Percentiles rank a stretch among this genome's conserved stretches.
Conservation (phyloP, 1,140 invertebrate genomes). For the Cheumatopsyche charites region DNA sequence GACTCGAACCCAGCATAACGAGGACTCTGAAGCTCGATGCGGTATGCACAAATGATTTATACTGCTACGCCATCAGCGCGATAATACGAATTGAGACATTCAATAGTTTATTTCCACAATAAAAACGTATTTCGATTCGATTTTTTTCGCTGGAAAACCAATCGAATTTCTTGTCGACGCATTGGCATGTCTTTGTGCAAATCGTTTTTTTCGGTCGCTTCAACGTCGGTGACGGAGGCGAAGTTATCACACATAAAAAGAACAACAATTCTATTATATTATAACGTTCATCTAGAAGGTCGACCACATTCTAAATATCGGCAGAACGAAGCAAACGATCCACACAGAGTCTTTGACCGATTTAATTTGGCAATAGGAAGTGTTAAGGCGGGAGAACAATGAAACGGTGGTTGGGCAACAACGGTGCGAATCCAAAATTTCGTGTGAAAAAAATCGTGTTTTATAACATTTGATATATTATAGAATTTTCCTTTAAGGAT, state of each 20-base stretch:
- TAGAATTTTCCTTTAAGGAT: too few species aligned
- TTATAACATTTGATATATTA: too few species aligned
- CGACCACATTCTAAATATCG: slow-evolving; percentile 48
- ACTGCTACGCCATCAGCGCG: too few species aligned
- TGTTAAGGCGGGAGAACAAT: slow-evolving; percentile 10
- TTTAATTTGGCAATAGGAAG: slow-evolving; percentile 48
- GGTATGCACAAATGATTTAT: too few species aligned
- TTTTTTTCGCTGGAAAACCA: too few species aligned
- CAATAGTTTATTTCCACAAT: too few species aligned
- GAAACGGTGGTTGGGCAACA: background rate
- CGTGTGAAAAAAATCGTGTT: too few species aligned
- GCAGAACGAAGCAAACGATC: slow-evolving; percentile 39
- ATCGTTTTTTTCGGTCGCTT: background rate
- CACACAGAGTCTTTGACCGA: slow-evolving; percentile 47
- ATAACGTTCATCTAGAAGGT: slow-evolving; percentile 48
- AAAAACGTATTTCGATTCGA: too few species aligned
- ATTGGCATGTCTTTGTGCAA: background rate
- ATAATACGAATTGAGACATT: too few species aligned
- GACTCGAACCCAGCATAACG: too few species aligned
- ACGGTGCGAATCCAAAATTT: too few species aligned
- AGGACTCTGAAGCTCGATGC: too few species aligned
- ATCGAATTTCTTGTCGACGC: background rate
- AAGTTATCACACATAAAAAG: slow-evolving; percentile 12
- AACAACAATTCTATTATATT: slow-evolving; percentile 25
- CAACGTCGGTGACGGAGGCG: background rate